These are phyloP conservation scores for Coptodon rendalli DNA, from an alignment of 2,113 vertebrate species.

Conservation along the genomic window DNA sequence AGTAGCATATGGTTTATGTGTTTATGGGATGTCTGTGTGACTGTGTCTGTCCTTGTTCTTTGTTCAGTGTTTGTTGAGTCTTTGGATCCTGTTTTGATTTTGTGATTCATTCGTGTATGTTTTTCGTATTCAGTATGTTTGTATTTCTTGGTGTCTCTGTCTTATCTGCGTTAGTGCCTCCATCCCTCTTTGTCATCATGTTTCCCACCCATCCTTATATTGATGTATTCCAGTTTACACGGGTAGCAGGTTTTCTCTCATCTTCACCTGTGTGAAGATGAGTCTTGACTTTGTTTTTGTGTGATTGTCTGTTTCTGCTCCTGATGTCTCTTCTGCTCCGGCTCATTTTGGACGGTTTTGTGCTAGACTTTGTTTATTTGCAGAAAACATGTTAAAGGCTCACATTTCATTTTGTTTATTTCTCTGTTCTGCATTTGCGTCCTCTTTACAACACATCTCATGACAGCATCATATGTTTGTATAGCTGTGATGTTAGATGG, in stretches of 20 bases:
- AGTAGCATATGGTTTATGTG: background rate
- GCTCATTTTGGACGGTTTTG: background rate
- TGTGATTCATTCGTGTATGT: background rate
- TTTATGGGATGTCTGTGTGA: background rate
- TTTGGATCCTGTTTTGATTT: background rate
- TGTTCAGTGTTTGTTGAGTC: background rate
- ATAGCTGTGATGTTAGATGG: background rate
- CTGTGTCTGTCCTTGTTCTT: background rate
- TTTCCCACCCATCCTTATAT: background rate
- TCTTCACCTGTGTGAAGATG: background rate
- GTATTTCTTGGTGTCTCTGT: background rate
- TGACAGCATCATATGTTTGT: background rate
- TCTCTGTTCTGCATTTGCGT: background rate
- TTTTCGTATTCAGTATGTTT: background rate
- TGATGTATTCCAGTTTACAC: background rate
- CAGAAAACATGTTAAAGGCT: background rate
- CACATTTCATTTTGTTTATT: background rate
- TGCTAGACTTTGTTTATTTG: background rate
- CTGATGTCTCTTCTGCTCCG: background rate
- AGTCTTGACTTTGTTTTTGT: background rate
- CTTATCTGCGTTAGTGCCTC: background rate
- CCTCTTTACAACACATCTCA: background rate
- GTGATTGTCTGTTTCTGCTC: background rate
- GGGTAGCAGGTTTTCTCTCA: background rate
- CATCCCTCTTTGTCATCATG: background rate